Evolutionary conservation across 2,797 vertebrate genomes (phyloP), one percentile per base, ranked within the genome.

Genomic region (Tenualosa thibaudeaui): DNA sequence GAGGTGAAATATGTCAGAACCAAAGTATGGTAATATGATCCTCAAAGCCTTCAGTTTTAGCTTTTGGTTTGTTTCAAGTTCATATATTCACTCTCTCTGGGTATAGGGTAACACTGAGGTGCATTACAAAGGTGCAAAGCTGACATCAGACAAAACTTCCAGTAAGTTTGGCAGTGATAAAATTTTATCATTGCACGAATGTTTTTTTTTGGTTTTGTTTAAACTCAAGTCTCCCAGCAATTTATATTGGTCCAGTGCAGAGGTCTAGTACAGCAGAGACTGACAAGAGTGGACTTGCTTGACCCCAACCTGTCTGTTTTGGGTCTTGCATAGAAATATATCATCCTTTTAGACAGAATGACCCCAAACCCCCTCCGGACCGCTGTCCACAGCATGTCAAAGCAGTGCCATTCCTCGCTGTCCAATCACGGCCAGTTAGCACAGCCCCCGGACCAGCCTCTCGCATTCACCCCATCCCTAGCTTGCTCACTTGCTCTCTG

Each of bases 361-460:
- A 78, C 71, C 71, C 71, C 40, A 43, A 78, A 46, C 37, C 71
- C 71, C 71, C 71, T 78, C 37, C 37, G 40, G 40, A 43, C 71
- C 7, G 15, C 71, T 46, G 71, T 46, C 71, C 71, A 78, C 17
- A 10, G 12, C 40, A 43, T 6, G 13, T 6, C 68, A 75, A 1
- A 0, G 15, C 13, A 71, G 26, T 46, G 22, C 19, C 71, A 78
- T 3, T 78, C 40, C 17, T 8, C 40, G 7, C 40, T 8, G 37
- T 22, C 37, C 71, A 43, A 75, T 43, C 68, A 43, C 0, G 68
- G 3, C 15, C 68, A 43, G 68, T 75, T 37, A 43, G 68, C 37
- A 65, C n/a, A 31, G 31, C 26, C 68, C 68, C 1, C 12, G 60
- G 12, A 15, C 31, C 65, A 46, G 17, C 40, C 71, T 62, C 58